These are phyloP conservation scores for Drosophila santomea DNA, from an alignment of 1,140 invertebrate genomes.

Conservation along the genomic window DNA sequence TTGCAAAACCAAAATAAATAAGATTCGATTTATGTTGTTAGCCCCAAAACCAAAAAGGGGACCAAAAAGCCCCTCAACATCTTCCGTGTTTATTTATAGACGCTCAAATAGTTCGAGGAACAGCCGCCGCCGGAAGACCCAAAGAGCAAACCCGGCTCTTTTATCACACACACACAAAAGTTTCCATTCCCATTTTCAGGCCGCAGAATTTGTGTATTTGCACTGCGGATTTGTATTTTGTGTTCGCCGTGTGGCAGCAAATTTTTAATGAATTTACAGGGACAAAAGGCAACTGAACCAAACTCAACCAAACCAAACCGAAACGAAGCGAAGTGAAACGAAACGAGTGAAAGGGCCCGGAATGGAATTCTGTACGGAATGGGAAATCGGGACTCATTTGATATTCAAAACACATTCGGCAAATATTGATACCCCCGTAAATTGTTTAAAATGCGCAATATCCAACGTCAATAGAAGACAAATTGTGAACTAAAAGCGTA, in stretches of 20 bases:
- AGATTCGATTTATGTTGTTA: conserved; percentile 78
- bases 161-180: conserved; percentile 52
- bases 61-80: conserved; percentile 46
- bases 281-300: conserved; percentile 8
- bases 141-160: conserved; percentile 27
- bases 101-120: conserved; percentile 68
- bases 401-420: conserved; percentile 84
- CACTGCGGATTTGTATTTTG: conserved; percentile 74
- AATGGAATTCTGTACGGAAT: conserved; percentile 20
- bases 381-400: conserved; percentile 60
- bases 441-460: conserved; percentile 81
- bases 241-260: conserved; percentile 67
- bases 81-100: conserved; percentile 78
- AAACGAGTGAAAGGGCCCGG: conserved; percentile 29
- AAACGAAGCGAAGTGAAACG: conserved; percentile 11
- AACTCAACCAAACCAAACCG: conserved; percentile 2
- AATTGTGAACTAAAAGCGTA: conserved; percentile 75
- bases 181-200: conserved; percentile 55
- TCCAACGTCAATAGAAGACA: conserved; percentile 66
- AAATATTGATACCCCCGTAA: conserved; percentile 83
- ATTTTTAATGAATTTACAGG: conserved; percentile 81
- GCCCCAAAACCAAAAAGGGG: conserved; percentile 15
- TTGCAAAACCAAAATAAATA: conserved; percentile 82
- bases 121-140: conserved; percentile 20
- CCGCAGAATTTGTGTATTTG: conserved; percentile 79